Conservation (phyloP, 2,113 vertebrate genomes). For the Otis tarda region DNA sequence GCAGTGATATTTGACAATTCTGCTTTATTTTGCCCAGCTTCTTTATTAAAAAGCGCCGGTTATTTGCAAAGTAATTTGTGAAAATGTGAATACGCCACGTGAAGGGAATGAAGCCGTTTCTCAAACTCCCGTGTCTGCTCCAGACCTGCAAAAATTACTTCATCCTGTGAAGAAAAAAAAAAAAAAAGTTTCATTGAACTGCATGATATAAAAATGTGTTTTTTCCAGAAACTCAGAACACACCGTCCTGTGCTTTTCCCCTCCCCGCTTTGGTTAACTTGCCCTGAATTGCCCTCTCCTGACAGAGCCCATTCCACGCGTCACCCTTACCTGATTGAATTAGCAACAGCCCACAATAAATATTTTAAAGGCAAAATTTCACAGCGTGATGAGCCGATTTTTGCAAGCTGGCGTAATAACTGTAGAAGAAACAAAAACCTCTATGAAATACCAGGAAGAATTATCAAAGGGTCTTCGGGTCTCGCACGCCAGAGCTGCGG, state of each 20-base stretch:
- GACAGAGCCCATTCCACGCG: not conserved
- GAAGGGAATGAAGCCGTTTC: not conserved
- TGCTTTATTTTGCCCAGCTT: not conserved
- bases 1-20: not conserved
- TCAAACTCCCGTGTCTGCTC: not conserved
- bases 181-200: not conserved
- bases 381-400: not conserved
- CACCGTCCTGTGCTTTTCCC: not conserved
- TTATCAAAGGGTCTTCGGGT: not conserved
- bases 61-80: not conserved
- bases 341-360: not conserved
- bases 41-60: not conserved
- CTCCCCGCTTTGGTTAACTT: not conserved
- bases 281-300: not conserved
- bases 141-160: not conserved
- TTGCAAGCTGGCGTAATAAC: not conserved
- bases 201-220: not conserved
- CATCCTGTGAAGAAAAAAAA: too few species aligned
- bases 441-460: not conserved
- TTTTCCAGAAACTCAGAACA: not conserved
- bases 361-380: not conserved
- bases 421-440: not conserved
- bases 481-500: not conserved
- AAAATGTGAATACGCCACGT: not conserved
- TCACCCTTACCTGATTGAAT: accelerated